Base-by-base conservation (phyloP, 2,797 vertebrate species). In the Falco columbarius region DNA sequence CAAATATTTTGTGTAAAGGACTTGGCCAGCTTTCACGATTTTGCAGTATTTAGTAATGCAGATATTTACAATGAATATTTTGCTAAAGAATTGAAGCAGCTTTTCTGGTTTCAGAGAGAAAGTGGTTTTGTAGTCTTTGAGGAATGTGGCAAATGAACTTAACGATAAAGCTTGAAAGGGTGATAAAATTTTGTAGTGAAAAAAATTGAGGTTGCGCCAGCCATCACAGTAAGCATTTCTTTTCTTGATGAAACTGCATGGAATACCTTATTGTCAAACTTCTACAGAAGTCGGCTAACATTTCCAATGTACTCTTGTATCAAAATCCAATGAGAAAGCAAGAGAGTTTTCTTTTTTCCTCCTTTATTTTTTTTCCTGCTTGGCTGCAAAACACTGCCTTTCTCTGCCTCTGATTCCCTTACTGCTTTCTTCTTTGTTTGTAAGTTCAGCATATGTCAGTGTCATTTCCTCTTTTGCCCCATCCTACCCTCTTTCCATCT, bases 221-320 rank as follows among this genome's bases (percentile, higher is more conserved):
- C 97, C 98, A 98, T 98, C 97, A 94, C 90, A 98, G 98, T 97
- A 91, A 96, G 91, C 97, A 91, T 98, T 98, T 97, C 86, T 98
- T 98, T 98, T 96, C 98, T 96, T 97, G 98, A 96, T n/a, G 52
- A 95, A 97, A 96, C 97, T 98, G 98, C 98, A 98, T 98, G 98
- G 97, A 97, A 96, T 97, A 98, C 93, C 94, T 98, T 97, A 97
- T 96, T 97, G 94, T 94, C 74, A 87, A 96, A 97, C 96, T 97
- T 97, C 94, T 86, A 23, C 97, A 96, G 95, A 97, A 95, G 95
- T 97, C 90, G 0, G 94, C 96, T 97, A 96, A 95, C 75, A 63
- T 90, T 95, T 97, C 93, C 96, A 56, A 61, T 79, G 42, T 96
- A 89, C 89, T 98, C 88, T 95, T 97, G 79, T 95, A 95, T 97